These are phyloP conservation scores for Deroplatys truncata DNA, from an alignment of 2,888 invertebrate species.

Conservation along the genomic window DNA sequence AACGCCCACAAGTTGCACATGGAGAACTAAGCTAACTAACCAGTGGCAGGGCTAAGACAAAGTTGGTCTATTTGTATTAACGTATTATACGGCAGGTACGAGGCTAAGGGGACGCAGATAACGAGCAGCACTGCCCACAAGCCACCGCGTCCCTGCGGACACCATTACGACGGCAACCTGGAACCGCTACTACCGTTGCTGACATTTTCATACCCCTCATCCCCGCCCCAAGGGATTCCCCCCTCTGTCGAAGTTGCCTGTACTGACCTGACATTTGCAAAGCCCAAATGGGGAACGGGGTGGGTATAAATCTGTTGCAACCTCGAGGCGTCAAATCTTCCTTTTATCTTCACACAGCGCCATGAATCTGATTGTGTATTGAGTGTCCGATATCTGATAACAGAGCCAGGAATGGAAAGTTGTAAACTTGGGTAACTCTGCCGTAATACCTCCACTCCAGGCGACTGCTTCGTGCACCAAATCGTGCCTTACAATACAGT, in stretches of 20 bases:
- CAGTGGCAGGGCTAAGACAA: neutral
- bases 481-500: too few species aligned
- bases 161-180: slow-evolving; percentile 18
- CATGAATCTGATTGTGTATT: neutral
- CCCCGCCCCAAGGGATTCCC: slow-evolving; percentile 14
- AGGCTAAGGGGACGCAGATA: neutral
- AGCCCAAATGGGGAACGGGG: slow-evolving; percentile 22
- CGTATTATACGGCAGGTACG: neutral
- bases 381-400: neutral
- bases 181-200: slow-evolving; percentile 19
- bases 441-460: neutral
- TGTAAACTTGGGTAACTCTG: neutral
- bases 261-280: slow-evolving; percentile 29
- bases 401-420: neutral
- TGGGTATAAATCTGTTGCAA: slow-evolving; percentile 19
- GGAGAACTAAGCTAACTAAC: neutral
- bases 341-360: neutral
- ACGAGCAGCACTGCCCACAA: neutral
- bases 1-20: too few species aligned
- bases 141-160: slow-evolving; percentile 20
- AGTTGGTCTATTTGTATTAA: slow-evolving; percentile 9
- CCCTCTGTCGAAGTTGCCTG: slow-evolving; percentile 2
- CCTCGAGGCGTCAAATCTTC: neutral
- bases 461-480: too few species aligned
- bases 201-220: slow-evolving; percentile 25